Evolutionary conservation across 2,888 invertebrate genomes (phyloP).

Genomic region (Junonia oenone): DNA sequence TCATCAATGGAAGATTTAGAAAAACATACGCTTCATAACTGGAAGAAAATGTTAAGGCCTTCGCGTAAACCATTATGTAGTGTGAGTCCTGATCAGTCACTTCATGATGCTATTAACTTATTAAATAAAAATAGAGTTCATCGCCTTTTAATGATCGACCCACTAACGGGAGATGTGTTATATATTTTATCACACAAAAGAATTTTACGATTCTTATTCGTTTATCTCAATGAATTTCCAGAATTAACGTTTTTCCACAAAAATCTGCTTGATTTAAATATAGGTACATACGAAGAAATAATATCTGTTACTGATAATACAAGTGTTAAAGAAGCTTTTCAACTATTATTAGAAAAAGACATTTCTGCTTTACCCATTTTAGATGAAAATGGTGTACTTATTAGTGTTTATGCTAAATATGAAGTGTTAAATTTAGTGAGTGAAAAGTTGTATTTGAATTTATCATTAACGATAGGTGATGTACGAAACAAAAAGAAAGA

Average conservation of each 20-base stretch:
- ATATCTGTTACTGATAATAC: conserved; percentile 62
- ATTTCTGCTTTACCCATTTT: conserved; percentile 69
- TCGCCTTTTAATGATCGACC: conserved; percentile 66
- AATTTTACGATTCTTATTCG: conserved; percentile 69
- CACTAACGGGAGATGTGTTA: conserved; percentile 61
- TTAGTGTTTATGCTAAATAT: conserved; percentile 73
- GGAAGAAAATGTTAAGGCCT: conserved; percentile 65
- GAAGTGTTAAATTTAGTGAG: conserved; percentile 88
- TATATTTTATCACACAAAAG: conserved; percentile 72
- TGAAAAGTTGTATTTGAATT: conserved; percentile 94
- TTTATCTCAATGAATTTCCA: conserved; percentile 72
- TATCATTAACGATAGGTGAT: conserved; percentile 90
- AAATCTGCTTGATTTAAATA: conserved; percentile 63
- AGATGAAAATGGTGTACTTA: conserved; percentile 60
- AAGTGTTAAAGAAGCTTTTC: conserved; percentile 65
- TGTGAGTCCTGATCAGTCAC: conserved; percentile 64
- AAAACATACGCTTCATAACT: conserved; percentile 65
- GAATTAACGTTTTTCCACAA: conserved; percentile 72
- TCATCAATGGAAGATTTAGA: conserved; percentile 68
- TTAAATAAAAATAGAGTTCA: conserved; percentile 66
- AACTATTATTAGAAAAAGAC: conserved; percentile 65
- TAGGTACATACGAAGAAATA: conserved; percentile 67
- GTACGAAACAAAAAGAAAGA: conserved; percentile 93
- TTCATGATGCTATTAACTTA: conserved; percentile 71
- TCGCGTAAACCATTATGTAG: conserved; percentile 63